Conservation (phyloP, 1,140 invertebrate genomes). For the Drosophila sulfurigaster region DNA sequence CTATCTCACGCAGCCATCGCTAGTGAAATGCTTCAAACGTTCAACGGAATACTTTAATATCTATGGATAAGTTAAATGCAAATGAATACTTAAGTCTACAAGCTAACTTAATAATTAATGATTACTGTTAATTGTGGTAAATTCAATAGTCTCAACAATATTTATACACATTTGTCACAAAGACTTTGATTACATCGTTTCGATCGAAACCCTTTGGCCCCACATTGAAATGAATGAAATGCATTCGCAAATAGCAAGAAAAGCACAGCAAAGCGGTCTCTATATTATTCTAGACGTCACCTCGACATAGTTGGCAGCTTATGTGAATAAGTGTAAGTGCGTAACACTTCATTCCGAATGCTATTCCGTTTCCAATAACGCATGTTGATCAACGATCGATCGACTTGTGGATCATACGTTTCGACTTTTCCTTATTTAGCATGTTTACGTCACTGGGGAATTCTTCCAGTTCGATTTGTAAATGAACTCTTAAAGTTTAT, state of each 20-base stretch:
- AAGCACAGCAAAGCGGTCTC: not conserved
- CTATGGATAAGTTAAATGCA: no score
- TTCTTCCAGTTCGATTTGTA: not conserved
- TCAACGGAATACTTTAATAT: no score
- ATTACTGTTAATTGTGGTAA: not conserved
- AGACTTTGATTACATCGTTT: not conserved
- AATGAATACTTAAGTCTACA: no score
- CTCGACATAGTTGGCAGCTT: conserved; percentile 13
- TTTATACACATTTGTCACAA: not conserved
- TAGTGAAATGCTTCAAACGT: not conserved
- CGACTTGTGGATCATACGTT: conserved; percentile 4
- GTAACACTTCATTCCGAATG: conserved; percentile 28
- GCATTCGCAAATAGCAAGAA: conserved; percentile 3
- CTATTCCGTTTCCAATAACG: conserved; percentile 26
- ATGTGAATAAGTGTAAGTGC: not conserved
- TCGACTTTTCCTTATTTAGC: not conserved
- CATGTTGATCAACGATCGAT: conserved; percentile 11
- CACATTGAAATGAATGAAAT: conserved; percentile 12
- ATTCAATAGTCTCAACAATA: not conserved
- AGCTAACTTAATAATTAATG: no score
- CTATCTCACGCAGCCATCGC: not conserved
- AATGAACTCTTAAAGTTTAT: not conserved
- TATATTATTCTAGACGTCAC: not conserved
- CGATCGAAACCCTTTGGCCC: not conserved
- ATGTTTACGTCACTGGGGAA: not conserved